These are phyloP conservation scores for Marmota flaviventris DNA, from an alignment of 2,113 vertebrate genomes.

Conservation along the genomic window DNA sequence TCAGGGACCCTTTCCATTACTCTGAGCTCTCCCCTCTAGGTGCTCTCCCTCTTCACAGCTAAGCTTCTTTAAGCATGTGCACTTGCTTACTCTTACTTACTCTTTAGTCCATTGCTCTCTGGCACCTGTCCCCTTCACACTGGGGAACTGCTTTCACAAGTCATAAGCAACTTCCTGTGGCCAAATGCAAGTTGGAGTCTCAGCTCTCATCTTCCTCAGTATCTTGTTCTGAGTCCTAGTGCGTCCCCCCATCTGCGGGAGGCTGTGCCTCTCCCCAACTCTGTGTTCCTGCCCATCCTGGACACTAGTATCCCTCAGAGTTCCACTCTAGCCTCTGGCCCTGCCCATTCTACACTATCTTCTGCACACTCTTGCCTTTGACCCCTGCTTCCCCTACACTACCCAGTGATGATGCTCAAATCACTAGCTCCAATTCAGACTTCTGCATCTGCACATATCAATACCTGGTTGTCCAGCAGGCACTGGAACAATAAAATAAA, in stretches of 20 bases:
- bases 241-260: not conserved
- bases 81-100: no score
- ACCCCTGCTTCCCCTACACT: not conserved
- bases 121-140: not conserved
- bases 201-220: not conserved
- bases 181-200: not conserved
- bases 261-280: not conserved
- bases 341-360: not conserved
- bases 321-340: not conserved
- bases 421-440: not conserved
- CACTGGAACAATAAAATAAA: not conserved
- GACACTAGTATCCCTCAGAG: not conserved
- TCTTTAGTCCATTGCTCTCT: not conserved
- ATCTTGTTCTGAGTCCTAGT: no score
- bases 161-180: not conserved
- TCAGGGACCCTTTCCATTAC: not conserved
- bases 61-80: fast-evolving
- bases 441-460: not conserved
- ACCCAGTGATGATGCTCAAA: not conserved
- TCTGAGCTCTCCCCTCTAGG: not conserved
- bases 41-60: fast-evolving
- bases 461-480: not conserved
- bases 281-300: not conserved
- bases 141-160: not conserved
- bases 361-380: not conserved